These are phyloP conservation scores for Turritopsis rubra DNA, from an alignment of 30 jellyfish, hydroid and myxozoan species.

Conservation along the genomic window DNA sequence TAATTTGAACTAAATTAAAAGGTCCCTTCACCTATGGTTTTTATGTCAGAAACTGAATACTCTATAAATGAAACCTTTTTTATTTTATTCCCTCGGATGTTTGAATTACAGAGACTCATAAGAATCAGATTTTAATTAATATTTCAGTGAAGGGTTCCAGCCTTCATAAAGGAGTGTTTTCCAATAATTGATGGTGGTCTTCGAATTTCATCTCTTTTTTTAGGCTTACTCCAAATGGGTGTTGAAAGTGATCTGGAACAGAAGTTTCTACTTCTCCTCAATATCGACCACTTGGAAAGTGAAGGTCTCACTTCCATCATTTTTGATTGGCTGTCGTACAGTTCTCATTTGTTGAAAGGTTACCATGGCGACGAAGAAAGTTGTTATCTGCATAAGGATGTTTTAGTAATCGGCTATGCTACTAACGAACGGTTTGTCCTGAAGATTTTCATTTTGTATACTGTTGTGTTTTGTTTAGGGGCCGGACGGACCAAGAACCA, in stretches of 20 bases:
- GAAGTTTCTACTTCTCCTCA: constrained; percentile 43
- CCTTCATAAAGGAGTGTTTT: too few relatives aligned
- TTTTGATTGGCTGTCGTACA: constrained; percentile 62
- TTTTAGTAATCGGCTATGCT: constrained; percentile 73
- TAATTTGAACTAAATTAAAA: too few relatives aligned
- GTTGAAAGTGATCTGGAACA: constrained; percentile 7
- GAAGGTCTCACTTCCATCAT: constrained; percentile 45
- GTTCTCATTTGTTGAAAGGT: background rate
- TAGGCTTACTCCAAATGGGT: constrained; percentile 46
- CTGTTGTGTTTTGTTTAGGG: too few relatives aligned
- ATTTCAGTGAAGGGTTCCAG: too few relatives aligned
- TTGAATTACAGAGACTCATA: too few relatives aligned
- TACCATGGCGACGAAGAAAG: constrained; percentile 30
- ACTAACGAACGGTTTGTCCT: constrained; percentile 51
- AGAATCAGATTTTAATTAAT: too few relatives aligned
- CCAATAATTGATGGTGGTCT: too few relatives aligned
- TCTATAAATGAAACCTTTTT: too few relatives aligned
- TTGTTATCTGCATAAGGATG: constrained; percentile 51
- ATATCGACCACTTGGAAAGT: constrained; percentile 53
- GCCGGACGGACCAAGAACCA: too few relatives aligned
- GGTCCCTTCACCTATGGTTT: too few relatives aligned
- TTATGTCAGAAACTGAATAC: too few relatives aligned
- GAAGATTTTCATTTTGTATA: background rate
- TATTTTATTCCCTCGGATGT: too few relatives aligned
- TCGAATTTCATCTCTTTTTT: background rate